These are phyloP conservation scores for Copidosoma floridanum DNA, from an alignment of 1,140 invertebrate genomes.

Conservation along the genomic window DNA sequence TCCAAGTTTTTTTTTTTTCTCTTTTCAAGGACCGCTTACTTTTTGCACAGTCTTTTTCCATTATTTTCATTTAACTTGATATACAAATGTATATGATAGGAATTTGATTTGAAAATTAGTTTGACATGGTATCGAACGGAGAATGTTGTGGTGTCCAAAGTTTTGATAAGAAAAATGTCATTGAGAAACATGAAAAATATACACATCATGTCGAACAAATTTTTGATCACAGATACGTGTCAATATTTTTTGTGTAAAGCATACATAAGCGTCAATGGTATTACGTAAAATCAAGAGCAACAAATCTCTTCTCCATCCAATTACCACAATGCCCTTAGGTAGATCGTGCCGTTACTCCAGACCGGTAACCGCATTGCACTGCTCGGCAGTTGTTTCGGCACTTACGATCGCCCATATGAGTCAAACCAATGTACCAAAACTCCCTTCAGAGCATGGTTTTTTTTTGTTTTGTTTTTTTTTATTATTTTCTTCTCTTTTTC, in stretches of 20 bases:
- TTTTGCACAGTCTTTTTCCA: too few relatives aligned
- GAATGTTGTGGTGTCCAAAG: too few relatives aligned
- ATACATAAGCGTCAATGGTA: neutral
- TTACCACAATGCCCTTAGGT: neutral
- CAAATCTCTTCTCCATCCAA: neutral
- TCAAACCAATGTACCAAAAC: neutral
- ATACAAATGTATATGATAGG: too few relatives aligned
- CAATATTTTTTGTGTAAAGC: conserved; percentile 1
- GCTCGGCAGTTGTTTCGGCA: conserved; percentile 22
- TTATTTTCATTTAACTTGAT: too few relatives aligned
- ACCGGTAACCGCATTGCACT: conserved; percentile 21
- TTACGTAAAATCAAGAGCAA: neutral
- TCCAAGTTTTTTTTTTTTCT: too few relatives aligned
- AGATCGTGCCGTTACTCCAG: conserved; percentile 23
- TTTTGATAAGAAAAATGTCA: too few relatives aligned
- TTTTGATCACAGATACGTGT: neutral
- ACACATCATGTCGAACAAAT: neutral
- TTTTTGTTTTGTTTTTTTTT: conserved; percentile 59
- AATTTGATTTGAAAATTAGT: too few relatives aligned
- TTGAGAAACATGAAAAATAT: too few relatives aligned
- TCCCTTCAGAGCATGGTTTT: conserved; percentile 38
- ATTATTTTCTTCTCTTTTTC: too few relatives aligned
- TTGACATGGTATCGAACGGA: too few relatives aligned
- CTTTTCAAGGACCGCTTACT: too few relatives aligned
- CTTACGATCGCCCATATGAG: neutral